Evolutionary conservation across 2,888 invertebrate species (phyloP), one percentile per base, ranked within the genome.

Genomic region (Pyrrhosoma nymphula): DNA sequence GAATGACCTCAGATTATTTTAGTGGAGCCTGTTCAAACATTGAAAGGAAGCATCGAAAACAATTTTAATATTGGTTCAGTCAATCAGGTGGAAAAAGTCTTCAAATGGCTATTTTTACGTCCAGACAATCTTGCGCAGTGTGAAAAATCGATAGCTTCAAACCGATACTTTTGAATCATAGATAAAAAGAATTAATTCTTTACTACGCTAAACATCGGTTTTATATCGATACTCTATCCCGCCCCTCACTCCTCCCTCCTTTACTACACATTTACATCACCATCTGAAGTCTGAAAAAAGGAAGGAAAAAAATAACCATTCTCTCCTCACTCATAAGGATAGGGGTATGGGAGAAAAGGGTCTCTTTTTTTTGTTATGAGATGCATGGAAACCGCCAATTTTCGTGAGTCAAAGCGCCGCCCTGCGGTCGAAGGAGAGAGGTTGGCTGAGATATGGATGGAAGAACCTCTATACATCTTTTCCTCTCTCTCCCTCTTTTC

Each of bases 371-470:
- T 75, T 93, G 69, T 69, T 55, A 55, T 47, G 47, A 93, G 93
- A 93, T 93, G 93, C 69, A 91, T 93, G n/a, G 93, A 93, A 93
- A 69, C 69, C 93, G 93, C 93, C 93, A 93, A 93, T 93, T 93
- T 93, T 89, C 82, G 89, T 30, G 35, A 82, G 82, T 35, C 82
- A 82, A 82, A 82, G 82, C 82, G 82, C 82, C 82, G 82, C 82
- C 82, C 82, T 16, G 82, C 82, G 82, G 35, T 35, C 30, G 30
- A 16, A 18, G 30, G 30, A 35, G n/a, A 10, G 60, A 26, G 60
- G 60, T 60, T 60, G 60, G 16, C 20, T 16, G 60, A 60, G 69
- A 69, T 69, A n/a, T 69, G 69, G 20, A 69, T 69, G 23, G 23
- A 16, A 6, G 69, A 3, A n/a, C 69, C 26, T 69, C n/a, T 26